Conservation (phyloP, 2,113 vertebrate genomes). For the Puntigrus tetrazona region DNA sequence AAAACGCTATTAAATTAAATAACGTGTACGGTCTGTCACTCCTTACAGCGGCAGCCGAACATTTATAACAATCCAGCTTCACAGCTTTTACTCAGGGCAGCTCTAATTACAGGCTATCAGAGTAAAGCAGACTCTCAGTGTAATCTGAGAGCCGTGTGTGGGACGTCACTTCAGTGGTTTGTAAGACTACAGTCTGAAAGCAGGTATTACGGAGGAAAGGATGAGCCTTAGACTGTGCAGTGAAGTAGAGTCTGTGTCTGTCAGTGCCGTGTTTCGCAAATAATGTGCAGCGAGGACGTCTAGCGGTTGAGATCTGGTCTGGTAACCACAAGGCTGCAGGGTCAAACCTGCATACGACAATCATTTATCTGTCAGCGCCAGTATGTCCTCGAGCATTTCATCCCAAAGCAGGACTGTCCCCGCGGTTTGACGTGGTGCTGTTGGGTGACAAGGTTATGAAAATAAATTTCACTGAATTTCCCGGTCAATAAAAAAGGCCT, state of each 20-base stretch:
- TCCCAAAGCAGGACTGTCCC: background rate
- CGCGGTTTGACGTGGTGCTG: background rate
- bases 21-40: constrained; percentile 4
- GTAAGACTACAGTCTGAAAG: background rate
- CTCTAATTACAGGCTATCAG: constrained; percentile 52
- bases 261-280: background rate
- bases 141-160: constrained; percentile 25
- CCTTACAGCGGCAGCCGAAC: background rate
- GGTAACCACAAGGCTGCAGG: background rate
- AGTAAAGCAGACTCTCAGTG: background rate
- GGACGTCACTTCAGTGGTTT: background rate
- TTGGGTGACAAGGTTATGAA: background rate
- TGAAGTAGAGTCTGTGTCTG: background rate
- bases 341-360: background rate
- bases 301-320: background rate
- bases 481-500: background rate
- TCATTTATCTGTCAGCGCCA: background rate
- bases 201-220: background rate
- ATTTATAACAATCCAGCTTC: constrained; percentile 32
- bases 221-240: background rate
- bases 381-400: background rate
- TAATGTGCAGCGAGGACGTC: background rate
- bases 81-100: constrained; percentile 7
- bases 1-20: constrained; percentile 36
- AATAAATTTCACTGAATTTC: constrained; percentile 1